Conservation (phyloP, 2,888 invertebrate genomes). For the Hirtodrosophila duncani region DNA sequence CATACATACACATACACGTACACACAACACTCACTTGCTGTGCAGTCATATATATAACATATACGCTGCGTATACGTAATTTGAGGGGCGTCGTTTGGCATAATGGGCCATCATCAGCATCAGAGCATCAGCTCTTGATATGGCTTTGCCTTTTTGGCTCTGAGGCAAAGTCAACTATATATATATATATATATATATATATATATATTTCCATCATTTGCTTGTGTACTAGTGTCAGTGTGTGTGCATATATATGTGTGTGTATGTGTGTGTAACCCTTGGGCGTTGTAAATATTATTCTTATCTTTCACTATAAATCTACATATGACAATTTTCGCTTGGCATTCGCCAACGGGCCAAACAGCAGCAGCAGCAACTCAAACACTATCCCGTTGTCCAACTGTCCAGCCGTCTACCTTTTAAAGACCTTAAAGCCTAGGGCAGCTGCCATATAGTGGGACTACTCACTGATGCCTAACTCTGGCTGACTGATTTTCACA, state of each 20-base stretch:
- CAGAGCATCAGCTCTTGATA: too few species aligned
- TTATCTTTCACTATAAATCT: conserved; percentile 70
- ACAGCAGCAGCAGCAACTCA: conserved; percentile 4
- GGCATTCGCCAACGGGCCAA: conserved; percentile 38
- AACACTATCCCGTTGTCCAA: too few species aligned
- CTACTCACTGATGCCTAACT: too few species aligned
- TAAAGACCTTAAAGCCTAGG: too few species aligned
- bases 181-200: conserved; percentile 16
- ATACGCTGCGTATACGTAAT: conserved; percentile 59
- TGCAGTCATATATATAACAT: conserved; percentile 4
- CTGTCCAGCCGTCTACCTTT: too few species aligned
- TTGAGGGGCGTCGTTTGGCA: conserved; percentile 63
- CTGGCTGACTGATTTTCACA: too few species aligned
- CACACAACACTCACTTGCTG: background rate
- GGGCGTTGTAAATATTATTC: conserved; percentile 71
- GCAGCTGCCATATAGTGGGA: too few species aligned
- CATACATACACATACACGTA: background rate
- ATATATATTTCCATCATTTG: conserved; percentile 16
- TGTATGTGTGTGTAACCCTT: conserved; percentile 40
- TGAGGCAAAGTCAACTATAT: conserved; percentile 51
- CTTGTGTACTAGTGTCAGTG: conserved; percentile 4
- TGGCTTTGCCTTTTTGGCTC: conserved; percentile 47
- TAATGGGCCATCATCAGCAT: conserved; percentile 67
- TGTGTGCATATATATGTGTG: conserved; percentile 1
- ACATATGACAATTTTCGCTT: conserved; percentile 72